A percentile compares a stretch with the other conserved stretches of the same genome.
Conservation (phyloP, 2,797 vertebrate species). For the Cichlasoma orientale region DNA sequence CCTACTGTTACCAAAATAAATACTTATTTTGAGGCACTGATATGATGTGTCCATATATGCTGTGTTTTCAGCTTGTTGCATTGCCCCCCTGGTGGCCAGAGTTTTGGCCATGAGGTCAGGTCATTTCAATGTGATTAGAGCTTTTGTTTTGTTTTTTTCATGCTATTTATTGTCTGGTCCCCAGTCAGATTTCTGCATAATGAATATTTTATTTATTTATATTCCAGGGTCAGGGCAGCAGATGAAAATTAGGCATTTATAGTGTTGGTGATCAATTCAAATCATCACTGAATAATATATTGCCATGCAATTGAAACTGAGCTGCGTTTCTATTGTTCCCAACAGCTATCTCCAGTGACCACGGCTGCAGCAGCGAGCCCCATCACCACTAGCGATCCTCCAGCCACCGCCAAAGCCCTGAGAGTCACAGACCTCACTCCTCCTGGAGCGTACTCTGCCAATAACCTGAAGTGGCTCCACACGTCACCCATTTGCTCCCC, state of each 20-base stretch:
- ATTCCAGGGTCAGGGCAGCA: not conserved
- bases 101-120: not conserved
- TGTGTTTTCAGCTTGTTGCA: not conserved
- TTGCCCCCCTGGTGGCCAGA: not conserved
- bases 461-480: slow-evolving; percentile 84
- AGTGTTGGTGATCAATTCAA: not conserved
- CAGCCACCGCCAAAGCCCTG: slow-evolving; percentile 64
- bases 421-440: slow-evolving; percentile 77
- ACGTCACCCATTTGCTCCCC: slow-evolving; percentile 82
- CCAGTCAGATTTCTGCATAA: not conserved
- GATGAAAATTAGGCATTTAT: not conserved
- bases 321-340: not conserved
- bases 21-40: not conserved
- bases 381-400: slow-evolving; percentile 40
- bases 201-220: not conserved
- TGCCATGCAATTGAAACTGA: not conserved
- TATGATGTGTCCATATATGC: not conserved
- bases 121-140: not conserved
- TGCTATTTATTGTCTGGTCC: not conserved
- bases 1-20: no score
- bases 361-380: slow-evolving; percentile 43
- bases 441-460: slow-evolving; percentile 77
- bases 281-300: not conserved
- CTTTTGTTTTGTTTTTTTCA: no score
- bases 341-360: slow-evolving; percentile 70